phyloP scores from a whole-genome alignment of 2,888 invertebrate species.

The Agonopterix subpropinquella region DNA sequence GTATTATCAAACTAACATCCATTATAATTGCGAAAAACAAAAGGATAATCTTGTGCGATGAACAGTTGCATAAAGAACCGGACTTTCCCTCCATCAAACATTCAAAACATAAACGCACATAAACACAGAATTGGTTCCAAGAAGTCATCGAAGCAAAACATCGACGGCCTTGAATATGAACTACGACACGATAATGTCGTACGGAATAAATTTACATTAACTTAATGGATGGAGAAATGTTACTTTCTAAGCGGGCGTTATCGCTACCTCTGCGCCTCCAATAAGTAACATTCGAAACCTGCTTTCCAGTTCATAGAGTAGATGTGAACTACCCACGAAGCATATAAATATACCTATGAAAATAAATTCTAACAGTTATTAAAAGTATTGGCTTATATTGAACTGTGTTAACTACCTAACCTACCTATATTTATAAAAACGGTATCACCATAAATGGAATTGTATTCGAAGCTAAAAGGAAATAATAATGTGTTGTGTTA shows the following conservation, averaged over 20 bases:
- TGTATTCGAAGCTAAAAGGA: too few species aligned
- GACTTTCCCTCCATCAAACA: too few species aligned
- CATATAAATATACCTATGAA: not conserved
- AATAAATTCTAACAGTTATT: too few species aligned
- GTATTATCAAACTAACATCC: too few species aligned
- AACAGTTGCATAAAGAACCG: too few species aligned
- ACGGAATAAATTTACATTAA: conserved; percentile 44
- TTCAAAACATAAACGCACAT: not conserved
- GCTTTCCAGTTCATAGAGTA: conserved; percentile 29
- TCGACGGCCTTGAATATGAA: conserved; percentile 46
- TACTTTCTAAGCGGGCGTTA: conserved; percentile 51
- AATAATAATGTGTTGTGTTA: too few species aligned
- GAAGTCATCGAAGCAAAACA: conserved; percentile 15
- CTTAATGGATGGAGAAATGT: conserved; percentile 45
- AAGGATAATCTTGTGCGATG: too few species aligned
- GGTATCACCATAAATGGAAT: too few species aligned
- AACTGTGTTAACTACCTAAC: too few species aligned
- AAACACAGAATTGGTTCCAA: not conserved
- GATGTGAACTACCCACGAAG: conserved; percentile 7
- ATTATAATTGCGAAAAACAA: too few species aligned
- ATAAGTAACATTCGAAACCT: conserved; percentile 21
- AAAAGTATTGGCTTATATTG: too few species aligned
- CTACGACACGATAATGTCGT: conserved; percentile 31
- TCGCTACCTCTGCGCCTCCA: conserved; percentile 12
- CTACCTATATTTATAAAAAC: too few species aligned